Evolutionary conservation across 2,888 invertebrate genomes (phyloP), one percentile per base, ranked within the genome.

Genomic region (Metellina segmentata): DNA sequence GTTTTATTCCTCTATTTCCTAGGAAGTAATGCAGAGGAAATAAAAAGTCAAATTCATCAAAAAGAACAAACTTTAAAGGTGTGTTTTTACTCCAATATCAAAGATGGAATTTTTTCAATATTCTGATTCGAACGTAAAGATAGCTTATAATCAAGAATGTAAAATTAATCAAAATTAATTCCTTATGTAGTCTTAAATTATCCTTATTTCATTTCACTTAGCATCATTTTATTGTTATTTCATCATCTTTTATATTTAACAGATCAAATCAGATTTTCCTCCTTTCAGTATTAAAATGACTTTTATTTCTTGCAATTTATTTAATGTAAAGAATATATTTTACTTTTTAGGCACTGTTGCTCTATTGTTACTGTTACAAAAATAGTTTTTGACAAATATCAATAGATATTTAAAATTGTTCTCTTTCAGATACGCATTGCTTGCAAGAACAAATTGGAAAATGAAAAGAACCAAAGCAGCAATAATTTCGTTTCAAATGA

Each of bases 391-490:
- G n/a, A n/a, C n/a, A n/a, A n/a, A n/a, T n/a, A n/a, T n/a, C n/a
- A 34, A 2, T 34, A 34, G 34, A 34, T 34, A 34, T 34, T 34
- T 34, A 34, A 34, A 34, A 34, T 34, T 34, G 61, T 83, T n/a
- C 51, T 49, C 0, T 86, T 82, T 19, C 70, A 92, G 92, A 77
- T 81, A 72, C 82, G 86, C 13, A 61, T 81, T 5, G 69, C 78
- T 20, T 92, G 92, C 48, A 83, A 83, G 52, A 87, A 86, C 70
- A 92, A 92, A 74, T 74, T 90, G 19, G 90, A 89, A 70, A 83
- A 77, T 78, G 92, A 92, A 90, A 70, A 52, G 13, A 52, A 74
- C 11, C 74, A 79, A 69, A 88, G 69, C 34, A 77, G 16, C 70
- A 90, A 88, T 72, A 78, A 19, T 34, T 85, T 85, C 88, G 81